A percentile compares a stretch with the other conserved stretches of the same genome.
These are phyloP conservation scores for Helostoma temminkii DNA, from an alignment of 2,797 vertebrate genomes.

Conservation along the genomic window DNA sequence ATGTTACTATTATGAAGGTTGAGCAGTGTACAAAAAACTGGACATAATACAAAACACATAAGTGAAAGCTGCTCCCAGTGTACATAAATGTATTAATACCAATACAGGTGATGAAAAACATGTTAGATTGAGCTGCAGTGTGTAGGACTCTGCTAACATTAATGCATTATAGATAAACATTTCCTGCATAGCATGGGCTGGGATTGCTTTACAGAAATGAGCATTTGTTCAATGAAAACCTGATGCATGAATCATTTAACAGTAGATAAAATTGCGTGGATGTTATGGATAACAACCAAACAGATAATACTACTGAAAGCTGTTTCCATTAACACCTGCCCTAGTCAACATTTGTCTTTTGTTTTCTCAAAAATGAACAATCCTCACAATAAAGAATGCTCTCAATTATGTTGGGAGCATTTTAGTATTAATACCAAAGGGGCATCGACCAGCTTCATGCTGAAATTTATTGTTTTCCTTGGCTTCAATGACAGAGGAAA, in stretches of 20 bases:
- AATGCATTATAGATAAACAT: conserved; percentile 29
- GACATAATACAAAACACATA: conserved; percentile 44
- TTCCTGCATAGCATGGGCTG: conserved; percentile 5
- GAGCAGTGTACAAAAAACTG: conserved; percentile 17
- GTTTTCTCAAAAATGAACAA: conserved; percentile 26
- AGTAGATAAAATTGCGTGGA: conserved; percentile 27
- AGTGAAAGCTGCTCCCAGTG: conserved; percentile 18
- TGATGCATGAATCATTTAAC: conserved; percentile 32
- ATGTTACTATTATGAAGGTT: conserved; percentile 24
- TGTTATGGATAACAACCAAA: conserved; percentile 7
- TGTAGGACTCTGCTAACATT: background rate
- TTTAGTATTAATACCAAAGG: conserved; percentile 36
- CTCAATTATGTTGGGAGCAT: conserved; percentile 24
- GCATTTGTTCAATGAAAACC: conserved; percentile 9
- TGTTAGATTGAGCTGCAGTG: conserved; percentile 5
- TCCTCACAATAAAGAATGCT: conserved; percentile 29
- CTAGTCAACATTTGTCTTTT: conserved; percentile 16
- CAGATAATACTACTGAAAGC: conserved; percentile 24
- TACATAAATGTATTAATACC: conserved; percentile 14
- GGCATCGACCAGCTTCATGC: conserved; percentile 22
- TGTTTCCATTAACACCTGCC: conserved; percentile 18
- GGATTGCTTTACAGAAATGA: background rate
- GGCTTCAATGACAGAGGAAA: conserved; percentile 30
- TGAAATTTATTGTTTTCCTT: conserved; percentile 44
- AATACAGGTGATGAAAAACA: conserved; percentile 26